phyloP scores from a whole-genome alignment of 2,797 vertebrate species.

The Podargus strigoides region DNA sequence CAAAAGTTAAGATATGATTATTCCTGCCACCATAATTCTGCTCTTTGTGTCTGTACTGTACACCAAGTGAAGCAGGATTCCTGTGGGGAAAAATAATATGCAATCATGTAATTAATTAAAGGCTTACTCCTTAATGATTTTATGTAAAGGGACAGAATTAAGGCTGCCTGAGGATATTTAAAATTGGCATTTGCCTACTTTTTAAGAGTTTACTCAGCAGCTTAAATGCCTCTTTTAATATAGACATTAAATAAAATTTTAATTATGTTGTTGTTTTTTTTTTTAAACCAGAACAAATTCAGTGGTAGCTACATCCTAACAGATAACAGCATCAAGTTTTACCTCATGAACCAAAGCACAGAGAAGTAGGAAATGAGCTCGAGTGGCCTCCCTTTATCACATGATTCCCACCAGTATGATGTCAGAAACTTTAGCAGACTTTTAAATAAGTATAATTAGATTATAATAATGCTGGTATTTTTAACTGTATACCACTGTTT shows the following conservation, averaged over 20 bases:
- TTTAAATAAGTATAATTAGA: not conserved
- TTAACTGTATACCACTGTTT: not conserved
- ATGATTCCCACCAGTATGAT: not conserved
- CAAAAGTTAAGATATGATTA: not conserved
- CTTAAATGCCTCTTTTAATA: not conserved
- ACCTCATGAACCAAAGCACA: not conserved
- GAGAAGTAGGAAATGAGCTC: not conserved
- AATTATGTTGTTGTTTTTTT: not conserved
- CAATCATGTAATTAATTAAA: slow-evolving; percentile 51
- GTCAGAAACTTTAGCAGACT: not conserved
- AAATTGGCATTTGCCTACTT: slow-evolving; percentile 47
- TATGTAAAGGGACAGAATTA: slow-evolving; percentile 46
- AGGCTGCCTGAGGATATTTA: slow-evolving; percentile 33
- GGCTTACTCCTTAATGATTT: slow-evolving; percentile 39
- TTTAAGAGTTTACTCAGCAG: slow-evolving; percentile 5
- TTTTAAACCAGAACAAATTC: not conserved
- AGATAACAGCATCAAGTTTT: not conserved
- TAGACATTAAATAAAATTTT: not conserved
- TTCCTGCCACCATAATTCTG: slow-evolving; percentile 17
- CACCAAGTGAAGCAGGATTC: slow-evolving; percentile 4
- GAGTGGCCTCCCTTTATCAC: not conserved
- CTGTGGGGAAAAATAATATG: slow-evolving; percentile 47
- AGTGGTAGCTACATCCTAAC: not conserved
- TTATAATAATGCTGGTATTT: not conserved
- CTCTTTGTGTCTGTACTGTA: not conserved